Evolutionary conservation across 2,113 vertebrate genomes (phyloP).

Genomic region (Mus spicilegus): DNA sequence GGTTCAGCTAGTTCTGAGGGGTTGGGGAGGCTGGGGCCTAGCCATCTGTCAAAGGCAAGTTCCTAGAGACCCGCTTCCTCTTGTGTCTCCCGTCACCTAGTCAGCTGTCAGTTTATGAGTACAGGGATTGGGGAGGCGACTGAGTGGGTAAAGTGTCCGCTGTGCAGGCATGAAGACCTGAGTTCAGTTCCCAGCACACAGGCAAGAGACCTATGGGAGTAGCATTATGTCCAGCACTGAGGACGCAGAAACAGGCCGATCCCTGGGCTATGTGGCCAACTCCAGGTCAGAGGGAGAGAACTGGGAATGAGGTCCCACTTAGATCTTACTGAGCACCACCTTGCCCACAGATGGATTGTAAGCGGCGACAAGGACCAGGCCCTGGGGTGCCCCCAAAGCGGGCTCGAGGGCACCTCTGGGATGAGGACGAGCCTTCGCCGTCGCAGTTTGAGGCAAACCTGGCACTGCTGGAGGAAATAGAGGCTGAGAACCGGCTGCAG

Average conservation of each 20-base stretch:
- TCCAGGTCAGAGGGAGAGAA: background rate
- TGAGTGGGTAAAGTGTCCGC: background rate
- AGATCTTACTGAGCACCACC: background rate
- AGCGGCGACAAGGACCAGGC: conserved; percentile 79
- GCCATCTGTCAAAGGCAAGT: background rate
- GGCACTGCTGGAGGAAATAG: conserved; percentile 91
- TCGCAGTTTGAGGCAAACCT: conserved; percentile 93
- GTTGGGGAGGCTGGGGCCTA: background rate
- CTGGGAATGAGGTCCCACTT: background rate
- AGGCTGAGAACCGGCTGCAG: conserved; percentile 87
- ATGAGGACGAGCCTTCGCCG: conserved; percentile 90
- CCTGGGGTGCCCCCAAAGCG: conserved; percentile 84
- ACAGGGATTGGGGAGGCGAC: background rate
- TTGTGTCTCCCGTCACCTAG: background rate
- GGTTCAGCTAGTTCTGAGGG: background rate
- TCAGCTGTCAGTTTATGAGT: background rate
- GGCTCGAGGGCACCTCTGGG: conserved; percentile 87
- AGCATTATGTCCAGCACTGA: background rate
- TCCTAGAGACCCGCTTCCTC: background rate
- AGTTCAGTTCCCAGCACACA: too few species aligned
- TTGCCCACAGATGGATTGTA: conserved; percentile 84
- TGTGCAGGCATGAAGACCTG: too few species aligned
- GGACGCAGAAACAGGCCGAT: background rate
- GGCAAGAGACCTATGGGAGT: too few species aligned
- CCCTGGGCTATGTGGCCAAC: background rate